Base-by-base conservation (phyloP, 2,113 vertebrate species). In the Oenanthe melanoleuca region DNA sequence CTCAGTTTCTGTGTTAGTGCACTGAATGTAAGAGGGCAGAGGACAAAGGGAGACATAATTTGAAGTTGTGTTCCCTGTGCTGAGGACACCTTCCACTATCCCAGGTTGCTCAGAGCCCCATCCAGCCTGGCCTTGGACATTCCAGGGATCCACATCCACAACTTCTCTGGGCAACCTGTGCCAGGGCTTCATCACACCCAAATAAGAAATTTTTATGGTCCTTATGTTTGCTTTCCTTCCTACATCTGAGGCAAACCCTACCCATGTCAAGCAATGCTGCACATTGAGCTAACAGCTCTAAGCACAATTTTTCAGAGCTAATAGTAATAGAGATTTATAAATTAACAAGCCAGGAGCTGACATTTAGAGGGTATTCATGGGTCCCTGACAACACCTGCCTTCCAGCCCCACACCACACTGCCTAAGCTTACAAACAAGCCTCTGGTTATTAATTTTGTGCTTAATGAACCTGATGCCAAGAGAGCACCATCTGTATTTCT, bases 41-140 rank as follows among this genome's bases (percentile, higher is more conserved):
- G 38, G 26, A 82, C 50, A 69, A 90, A 67, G 33, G 6, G 8
- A 84, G 24, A 79, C 29, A 64, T 8, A 47, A 88, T 64, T 0
- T 34, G 50, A 50, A 56, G 22, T 26, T 34, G 9, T 22, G 38
- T 26, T 89, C 38, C n/a, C 33, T 56, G n/a, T 49, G 26, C 18
- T 34, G 19, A n/a, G 33, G 31, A 44, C 37, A 52, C 6, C 26
- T 53, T 15, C 9, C 55, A 45, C 44, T 28, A 5, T 5, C 14
- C 37, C 55, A 45, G 11, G 0, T 0, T 44, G 37, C 45, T 52
- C 53, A 9, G 11, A 60, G 45, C 45, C 14, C 7, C 2, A 1
- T 38, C 33, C 45, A 52, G 0, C 18, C 14, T n/a, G 63, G 55
- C 64, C 45, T 37, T 37, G 38, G 6, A 28, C 38, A 44, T 9